These are phyloP conservation scores for Marronus borbonicus DNA, from an alignment of 2,888 invertebrate genomes.

Conservation along the genomic window DNA sequence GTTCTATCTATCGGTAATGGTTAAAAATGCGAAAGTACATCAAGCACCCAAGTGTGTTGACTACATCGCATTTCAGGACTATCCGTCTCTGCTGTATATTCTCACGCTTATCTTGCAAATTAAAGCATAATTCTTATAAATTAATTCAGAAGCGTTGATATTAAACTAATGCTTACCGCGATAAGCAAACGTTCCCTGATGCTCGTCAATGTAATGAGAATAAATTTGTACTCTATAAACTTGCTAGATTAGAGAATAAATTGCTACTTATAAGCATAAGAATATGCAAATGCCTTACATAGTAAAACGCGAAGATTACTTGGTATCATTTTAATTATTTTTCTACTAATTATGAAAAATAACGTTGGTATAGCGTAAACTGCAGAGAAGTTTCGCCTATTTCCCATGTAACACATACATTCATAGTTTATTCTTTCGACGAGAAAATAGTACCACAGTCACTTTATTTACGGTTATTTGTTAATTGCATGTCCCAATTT, in stretches of 20 bases:
- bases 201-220: no score
- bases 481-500: slow-evolving; percentile 21
- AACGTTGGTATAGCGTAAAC: background rate
- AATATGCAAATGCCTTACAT: slow-evolving; percentile 19
- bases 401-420: slow-evolving; percentile 18
- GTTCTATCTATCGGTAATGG: no score
- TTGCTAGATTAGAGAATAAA: background rate
- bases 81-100: no score
- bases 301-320: slow-evolving; percentile 18
- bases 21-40: no score
- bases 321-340: slow-evolving; percentile 13
- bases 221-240: no score
- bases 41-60: no score
- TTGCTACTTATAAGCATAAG: background rate
- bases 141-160: no score
- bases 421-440: background rate
- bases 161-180: no score
- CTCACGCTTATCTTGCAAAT: no score
- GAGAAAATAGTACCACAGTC: background rate
- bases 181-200: no score
- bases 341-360: slow-evolving; percentile 14
- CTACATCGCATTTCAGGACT: no score
- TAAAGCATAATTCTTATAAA: no score
- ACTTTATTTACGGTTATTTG: slow-evolving; percentile 34
- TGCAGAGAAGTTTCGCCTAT: background rate